These are phyloP conservation scores for Athalia rosae DNA, from an alignment of 2,888 invertebrate genomes.

Conservation along the genomic window DNA sequence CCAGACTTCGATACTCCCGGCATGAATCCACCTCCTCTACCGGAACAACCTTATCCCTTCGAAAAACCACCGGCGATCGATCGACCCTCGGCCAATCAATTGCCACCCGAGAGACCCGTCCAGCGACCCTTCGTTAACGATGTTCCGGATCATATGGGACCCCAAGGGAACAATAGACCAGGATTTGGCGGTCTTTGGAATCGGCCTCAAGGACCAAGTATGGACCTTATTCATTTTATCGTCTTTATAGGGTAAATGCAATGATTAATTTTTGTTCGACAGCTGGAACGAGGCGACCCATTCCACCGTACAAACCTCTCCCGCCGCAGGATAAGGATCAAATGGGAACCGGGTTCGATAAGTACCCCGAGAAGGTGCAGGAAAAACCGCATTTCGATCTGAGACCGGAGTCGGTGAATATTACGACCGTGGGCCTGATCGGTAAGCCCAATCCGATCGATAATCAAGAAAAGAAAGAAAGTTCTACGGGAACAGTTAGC, in stretches of 20 bases:
- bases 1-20: slow-evolving; percentile 80
- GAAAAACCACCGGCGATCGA: slow-evolving; percentile 75
- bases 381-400: slow-evolving; percentile 52
- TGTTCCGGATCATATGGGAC: slow-evolving; percentile 84
- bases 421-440: background rate
- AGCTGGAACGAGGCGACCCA: slow-evolving; percentile 64
- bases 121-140: slow-evolving; percentile 79
- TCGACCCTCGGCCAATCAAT: slow-evolving; percentile 74
- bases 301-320: slow-evolving; percentile 66
- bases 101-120: slow-evolving; percentile 76
- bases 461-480: slow-evolving; percentile 19
- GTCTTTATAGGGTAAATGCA: background rate
- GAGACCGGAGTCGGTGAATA: slow-evolving; percentile 45
- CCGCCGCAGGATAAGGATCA: slow-evolving; percentile 52
- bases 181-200: slow-evolving; percentile 52
- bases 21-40: slow-evolving; percentile 75
- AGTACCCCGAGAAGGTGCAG: slow-evolving; percentile 14
- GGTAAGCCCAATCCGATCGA: background rate
- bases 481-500: background rate
- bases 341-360: slow-evolving; percentile 53
- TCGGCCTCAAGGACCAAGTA: slow-evolving; percentile 55
- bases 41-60: slow-evolving; percentile 83
- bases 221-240: background rate
- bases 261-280: background rate
- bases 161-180: slow-evolving; percentile 65